These are phyloP conservation scores for Drosophila yakuba DNA, from an alignment of 1,140 invertebrate species.

Conservation along the genomic window DNA sequence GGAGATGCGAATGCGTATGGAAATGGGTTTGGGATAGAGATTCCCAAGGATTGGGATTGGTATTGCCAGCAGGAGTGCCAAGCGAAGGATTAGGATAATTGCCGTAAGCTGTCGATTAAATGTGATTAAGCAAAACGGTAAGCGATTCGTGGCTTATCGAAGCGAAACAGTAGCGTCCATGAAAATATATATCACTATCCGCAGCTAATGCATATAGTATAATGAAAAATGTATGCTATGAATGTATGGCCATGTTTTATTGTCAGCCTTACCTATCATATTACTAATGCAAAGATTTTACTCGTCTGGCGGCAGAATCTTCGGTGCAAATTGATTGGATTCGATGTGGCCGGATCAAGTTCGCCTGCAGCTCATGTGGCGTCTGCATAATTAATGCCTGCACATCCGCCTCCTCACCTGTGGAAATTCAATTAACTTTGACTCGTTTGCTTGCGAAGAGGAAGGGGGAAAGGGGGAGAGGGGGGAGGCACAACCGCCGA, in stretches of 20 bases:
- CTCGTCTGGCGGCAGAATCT: background rate
- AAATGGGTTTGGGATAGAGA: background rate
- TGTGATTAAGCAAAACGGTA: slow-evolving; percentile 37
- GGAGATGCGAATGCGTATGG: background rate
- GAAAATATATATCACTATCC: background rate
- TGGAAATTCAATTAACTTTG: slow-evolving; percentile 53
- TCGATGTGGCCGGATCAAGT: slow-evolving; percentile 9
- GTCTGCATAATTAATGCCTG: background rate
- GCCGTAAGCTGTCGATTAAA: slow-evolving; percentile 6
- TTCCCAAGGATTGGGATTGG: background rate
- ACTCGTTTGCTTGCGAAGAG: background rate
- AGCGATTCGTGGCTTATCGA: slow-evolving; percentile 12
- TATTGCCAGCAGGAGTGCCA: background rate
- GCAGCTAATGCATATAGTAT: background rate
- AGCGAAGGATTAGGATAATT: slow-evolving; percentile 27
- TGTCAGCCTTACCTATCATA: no score
- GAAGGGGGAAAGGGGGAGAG: no score
- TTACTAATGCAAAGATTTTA: no score
- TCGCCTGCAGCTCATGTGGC: slow-evolving; percentile 9
- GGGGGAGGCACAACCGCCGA: slow-evolving; percentile 2
- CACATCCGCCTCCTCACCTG: background rate
- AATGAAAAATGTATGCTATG: no score
- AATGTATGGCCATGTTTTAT: background rate
- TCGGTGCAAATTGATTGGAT: slow-evolving; percentile 8
- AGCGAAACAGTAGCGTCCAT: background rate